Base-by-base conservation (phyloP, 2,888 invertebrate genomes). In the Himalopsyche anomala region DNA sequence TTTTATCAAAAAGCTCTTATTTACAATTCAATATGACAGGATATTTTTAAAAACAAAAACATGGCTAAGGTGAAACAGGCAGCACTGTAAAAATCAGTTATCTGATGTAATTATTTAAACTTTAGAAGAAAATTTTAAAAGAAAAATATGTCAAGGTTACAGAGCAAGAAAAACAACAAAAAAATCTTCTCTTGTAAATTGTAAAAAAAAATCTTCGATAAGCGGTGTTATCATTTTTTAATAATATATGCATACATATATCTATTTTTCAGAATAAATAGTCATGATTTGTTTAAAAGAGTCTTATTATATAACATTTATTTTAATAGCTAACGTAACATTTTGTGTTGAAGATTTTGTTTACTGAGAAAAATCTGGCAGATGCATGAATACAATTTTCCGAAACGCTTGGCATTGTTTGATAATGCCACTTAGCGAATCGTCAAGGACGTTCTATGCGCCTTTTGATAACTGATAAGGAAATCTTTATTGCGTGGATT, bases 1-100 rank as follows among this genome's bases (percentile, higher is more conserved):
- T 74, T 74, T 74, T 74, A 74, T 36, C 74, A 38, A 74, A 74
- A 74, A 74, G 74, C 11, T 74, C 36, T 74, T 74, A 74, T 74
- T 74, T 74, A 74, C 74, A 69, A 36, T 28, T n/a, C 19, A 19
- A 11, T n/a, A 56, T 62, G n/a, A 56, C 6, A 56, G 19, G n/a
- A 62, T 62, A 19, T 62, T 6, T 62, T 9, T 19, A 62, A 56
- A n/a, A 62, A 36, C 3, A 74, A 69, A 69, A 74, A 36, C 15
- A 74, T 36, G 36, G 74, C 15, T 15, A 4, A 74, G 4, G 38
- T 5, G 19, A 12, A 36, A 74, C 9, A 36, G 2, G 8, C 4
- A 62, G 4, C 62, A 62, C 2, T 62, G 62, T 19, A 8, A 62
- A 62, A 62, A 62, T 19, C 28, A 19, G 19, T 62, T 2, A 56